Base-by-base conservation (phyloP, 2,113 vertebrate species). In the Myxocyprinus asiaticus region DNA sequence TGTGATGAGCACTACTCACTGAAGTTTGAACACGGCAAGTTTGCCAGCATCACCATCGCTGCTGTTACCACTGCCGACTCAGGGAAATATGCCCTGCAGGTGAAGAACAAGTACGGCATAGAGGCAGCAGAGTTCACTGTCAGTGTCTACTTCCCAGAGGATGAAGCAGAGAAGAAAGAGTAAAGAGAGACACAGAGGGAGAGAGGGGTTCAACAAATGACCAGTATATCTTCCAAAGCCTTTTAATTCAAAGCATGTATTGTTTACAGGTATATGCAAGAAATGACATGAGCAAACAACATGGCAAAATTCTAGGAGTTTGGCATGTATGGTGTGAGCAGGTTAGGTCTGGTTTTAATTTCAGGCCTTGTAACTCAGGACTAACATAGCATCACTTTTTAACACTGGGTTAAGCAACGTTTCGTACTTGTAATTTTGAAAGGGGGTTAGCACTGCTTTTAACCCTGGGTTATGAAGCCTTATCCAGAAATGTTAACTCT, bases 81-180 rank as follows among this genome's bases (percentile, higher is more conserved):
- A 0, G 97, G 98, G 81, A 99, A 95, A 85, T 99, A 99, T 14
- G 95, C 95, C 86, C 89, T 99, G 15, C 86, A 96, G 80, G 98
- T 98, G 87, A 98, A 97, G 91, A 99, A 99, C 92, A 97, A 98
- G 90, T 99, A 96, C 0, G 97, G 98, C 84, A 95, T 92, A 0
- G 97, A 99, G 87, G 95, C 90, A 0, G 95, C 96, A 0, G 94
- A 95, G 67, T 96, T 99, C 88, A 99, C 97, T 0, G 92, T 99
- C 91, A 98, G 97, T 67, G 97, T 99, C 85, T 99, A 95, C 94
- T 94, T 96, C 89, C 97, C 96, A 0, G 97, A 99, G 5, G 95
- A 94, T 0, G 95, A 95, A 80, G 94, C 91, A 1, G 61, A 1
- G 51, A 89, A 89, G 69, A 93, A 93, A 71, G 87, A 85, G 75